Percentiles rank a stretch among this genome's conserved stretches.
Conservation (phyloP, 2,113 vertebrate species). For the Girardinichthys multiradiatus region DNA sequence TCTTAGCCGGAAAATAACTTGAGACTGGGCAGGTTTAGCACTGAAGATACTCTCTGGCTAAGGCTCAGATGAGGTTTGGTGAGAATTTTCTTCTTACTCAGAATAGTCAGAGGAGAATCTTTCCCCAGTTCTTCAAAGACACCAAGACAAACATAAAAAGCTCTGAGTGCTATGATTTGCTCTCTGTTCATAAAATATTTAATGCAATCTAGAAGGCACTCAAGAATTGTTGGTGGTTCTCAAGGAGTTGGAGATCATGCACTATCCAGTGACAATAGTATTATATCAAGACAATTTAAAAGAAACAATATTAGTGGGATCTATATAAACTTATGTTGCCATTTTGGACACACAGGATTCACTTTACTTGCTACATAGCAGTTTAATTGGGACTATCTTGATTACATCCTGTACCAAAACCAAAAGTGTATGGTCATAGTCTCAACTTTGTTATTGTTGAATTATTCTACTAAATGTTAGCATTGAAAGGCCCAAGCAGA, state of each 20-base stretch:
- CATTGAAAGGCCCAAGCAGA: not conserved
- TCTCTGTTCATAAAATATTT: conserved; percentile 18
- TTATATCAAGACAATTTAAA: not conserved
- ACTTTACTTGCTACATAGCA: too few relatives aligned
- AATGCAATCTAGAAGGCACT: not conserved
- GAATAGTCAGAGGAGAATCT: not conserved
- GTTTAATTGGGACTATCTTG: too few relatives aligned
- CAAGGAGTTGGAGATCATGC: conserved; percentile 11
- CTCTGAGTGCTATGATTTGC: conserved; percentile 1
- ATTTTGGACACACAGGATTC: not conserved
- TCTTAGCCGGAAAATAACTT: conserved; percentile 8
- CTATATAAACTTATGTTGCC: not conserved
- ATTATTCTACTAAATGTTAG: not conserved
- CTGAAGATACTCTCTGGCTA: not conserved
- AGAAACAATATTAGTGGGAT: not conserved
- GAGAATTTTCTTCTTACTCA: not conserved
- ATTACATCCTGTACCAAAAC: too few relatives aligned
- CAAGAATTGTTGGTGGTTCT: conserved; percentile 3
- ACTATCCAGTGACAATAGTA: not conserved
- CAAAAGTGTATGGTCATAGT: too few relatives aligned
- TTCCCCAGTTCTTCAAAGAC: conserved; percentile 4
- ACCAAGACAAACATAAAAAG: not conserved
- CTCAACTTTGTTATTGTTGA: not conserved
- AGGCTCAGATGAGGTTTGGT: not conserved
- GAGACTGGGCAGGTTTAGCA: not conserved